Evolutionary conservation across 2,888 invertebrate genomes (phyloP), one percentile per base, ranked within the genome.

Genomic region (Abrostola triplasia): DNA sequence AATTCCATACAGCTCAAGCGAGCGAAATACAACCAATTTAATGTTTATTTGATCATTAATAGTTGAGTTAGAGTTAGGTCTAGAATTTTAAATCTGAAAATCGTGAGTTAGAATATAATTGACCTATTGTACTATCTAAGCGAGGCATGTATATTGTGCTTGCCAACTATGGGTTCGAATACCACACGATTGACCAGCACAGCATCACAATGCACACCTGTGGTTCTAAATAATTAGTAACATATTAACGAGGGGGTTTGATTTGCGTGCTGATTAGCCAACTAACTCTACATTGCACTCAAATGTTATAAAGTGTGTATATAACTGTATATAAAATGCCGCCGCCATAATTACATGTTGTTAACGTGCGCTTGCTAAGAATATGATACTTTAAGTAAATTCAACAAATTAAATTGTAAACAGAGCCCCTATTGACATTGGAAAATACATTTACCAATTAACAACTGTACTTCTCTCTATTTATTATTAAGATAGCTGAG

Each of bases 61-160:
- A 13, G 24, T 36, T 5, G 24, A 36, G n/a, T 59, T 59, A 59
- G 35, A 57, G 58, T 47, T 47, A 24, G 36, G 50, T 8, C 40
- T 42, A 55, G 58, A 71, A 79, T 73, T 59, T 52, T 61, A 58
- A 64, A 74, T 70, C 24, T 41, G 41, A 40, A 53, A 48, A 55
- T 59, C 76, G 79, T 79, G 70, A 67, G 64, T 64, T 73, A 48
- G 61, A 53, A 62, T 63, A 54, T 73, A 63, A 73, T 77, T 73
- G 67, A 62, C 59, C 65, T 70, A 73, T 76, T 73, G 70, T 62
- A 55, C 65, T 59, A 73, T 62, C 73, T 59, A 70, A 79, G 70
- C 51, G 60, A 24, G 48, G 49, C 38, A 37, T 49, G 36, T 44
- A 50, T 38, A 47, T 58, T 56, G 37, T 0, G 47, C 36, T 53